Evolutionary conservation across 2,113 vertebrate species (phyloP).

Genomic region (Xiphophorus couchianus): DNA sequence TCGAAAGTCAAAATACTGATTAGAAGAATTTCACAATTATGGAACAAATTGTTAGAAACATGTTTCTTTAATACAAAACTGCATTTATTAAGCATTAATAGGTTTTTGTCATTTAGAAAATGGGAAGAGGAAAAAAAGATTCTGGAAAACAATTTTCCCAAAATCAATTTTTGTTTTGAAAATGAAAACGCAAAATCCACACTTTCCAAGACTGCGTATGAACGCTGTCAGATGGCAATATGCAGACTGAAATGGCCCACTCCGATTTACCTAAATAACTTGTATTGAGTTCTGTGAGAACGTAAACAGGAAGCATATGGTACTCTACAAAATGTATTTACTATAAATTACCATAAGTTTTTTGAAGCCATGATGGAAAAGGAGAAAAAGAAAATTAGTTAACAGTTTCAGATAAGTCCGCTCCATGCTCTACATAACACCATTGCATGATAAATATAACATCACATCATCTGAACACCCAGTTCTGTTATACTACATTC

Average conservation of each 20-base stretch:
- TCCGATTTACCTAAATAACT: background rate
- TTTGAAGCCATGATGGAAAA: constrained; percentile 48
- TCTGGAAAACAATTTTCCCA: background rate
- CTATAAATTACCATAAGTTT: constrained; percentile 63
- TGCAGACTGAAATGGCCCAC: constrained; percentile 14
- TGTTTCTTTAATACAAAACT: background rate
- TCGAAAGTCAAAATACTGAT: background rate
- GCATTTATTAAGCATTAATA: background rate
- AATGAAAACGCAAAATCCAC: background rate
- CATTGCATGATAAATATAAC: constrained; percentile 23
- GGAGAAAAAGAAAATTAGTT: background rate
- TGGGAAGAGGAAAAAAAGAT: background rate
- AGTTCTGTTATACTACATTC: constrained; percentile 34
- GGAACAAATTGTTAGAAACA: background rate
- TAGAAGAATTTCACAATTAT: background rate
- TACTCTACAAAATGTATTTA: constrained; percentile 67
- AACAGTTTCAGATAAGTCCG: constrained; percentile 27
- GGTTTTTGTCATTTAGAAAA: background rate
- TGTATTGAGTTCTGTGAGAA: background rate
- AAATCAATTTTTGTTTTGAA: background rate
- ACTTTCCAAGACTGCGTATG: background rate
- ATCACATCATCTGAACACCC: constrained; percentile 33
- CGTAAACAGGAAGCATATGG: constrained; percentile 19
- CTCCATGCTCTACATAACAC: constrained; percentile 32
- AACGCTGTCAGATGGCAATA: background rate